phyloP scores from a whole-genome alignment of 2,888 invertebrate species.

The Troides aeacus region DNA sequence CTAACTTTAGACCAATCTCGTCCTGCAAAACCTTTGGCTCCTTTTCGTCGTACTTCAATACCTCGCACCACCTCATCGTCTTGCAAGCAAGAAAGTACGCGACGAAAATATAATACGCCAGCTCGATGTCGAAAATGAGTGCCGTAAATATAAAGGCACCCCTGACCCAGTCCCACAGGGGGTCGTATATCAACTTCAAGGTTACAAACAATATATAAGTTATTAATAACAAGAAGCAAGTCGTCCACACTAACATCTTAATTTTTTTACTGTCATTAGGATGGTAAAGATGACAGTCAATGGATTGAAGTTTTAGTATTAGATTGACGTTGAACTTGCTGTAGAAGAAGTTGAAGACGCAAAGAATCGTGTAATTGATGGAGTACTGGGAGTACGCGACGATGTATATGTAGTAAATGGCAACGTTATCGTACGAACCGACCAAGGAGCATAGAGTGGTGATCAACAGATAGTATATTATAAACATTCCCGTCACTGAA shows the following conservation, averaged over 20 bases:
- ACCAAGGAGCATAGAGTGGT: conserved; percentile 2
- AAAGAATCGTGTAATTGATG: conserved; percentile 10
- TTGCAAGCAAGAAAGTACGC: conserved; percentile 21
- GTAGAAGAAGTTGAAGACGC: conserved; percentile 2
- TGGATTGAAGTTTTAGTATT: conserved; percentile 18
- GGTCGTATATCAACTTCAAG: conserved; percentile 18
- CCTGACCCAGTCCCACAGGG: conserved; percentile 15
- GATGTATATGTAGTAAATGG: conserved; percentile 19
- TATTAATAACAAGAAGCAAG: background rate
- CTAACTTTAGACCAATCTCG: conserved; percentile 12
- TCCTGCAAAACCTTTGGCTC: conserved; percentile 19
- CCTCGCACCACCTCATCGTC: conserved; percentile 15
- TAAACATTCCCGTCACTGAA: conserved; percentile 4
- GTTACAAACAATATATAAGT: conserved; percentile 14
- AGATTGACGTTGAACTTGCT: conserved; percentile 13
- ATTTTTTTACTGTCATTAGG: conserved; percentile 16
- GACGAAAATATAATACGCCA: conserved; percentile 7
- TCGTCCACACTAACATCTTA: background rate
- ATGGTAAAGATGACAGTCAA: conserved; percentile 13
- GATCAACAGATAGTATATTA: conserved; percentile 7
- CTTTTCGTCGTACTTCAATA: conserved; percentile 12
- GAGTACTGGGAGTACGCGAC: conserved; percentile 23
- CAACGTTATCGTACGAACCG: background rate
- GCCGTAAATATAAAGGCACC: conserved; percentile 14
- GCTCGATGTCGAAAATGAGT: conserved; percentile 22